Conservation (phyloP, 2,888 invertebrate genomes). For the Tupiocoris notatus region DNA sequence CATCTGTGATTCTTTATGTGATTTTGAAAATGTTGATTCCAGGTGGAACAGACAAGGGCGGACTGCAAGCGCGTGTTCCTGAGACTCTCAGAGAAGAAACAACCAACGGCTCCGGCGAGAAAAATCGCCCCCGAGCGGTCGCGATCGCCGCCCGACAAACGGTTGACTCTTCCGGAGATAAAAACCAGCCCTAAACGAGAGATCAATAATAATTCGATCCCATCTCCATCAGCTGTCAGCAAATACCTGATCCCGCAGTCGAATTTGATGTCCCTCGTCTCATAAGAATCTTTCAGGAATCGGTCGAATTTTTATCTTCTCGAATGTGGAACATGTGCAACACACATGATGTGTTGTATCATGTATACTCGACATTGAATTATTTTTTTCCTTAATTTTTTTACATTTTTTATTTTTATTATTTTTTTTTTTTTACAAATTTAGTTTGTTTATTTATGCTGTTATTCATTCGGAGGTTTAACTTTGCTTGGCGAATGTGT, state of each 20-base stretch:
- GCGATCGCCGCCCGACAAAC: neutral
- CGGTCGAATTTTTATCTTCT: no score
- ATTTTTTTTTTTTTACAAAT: no score
- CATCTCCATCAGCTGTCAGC: neutral
- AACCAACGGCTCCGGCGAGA: neutral
- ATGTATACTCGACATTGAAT: no score
- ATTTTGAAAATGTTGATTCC: neutral
- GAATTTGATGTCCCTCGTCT: neutral
- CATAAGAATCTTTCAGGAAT: no score
- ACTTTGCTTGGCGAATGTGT: no score
- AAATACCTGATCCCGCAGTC: neutral
- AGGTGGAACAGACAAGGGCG: conserved; percentile 42
- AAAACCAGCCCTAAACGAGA: conserved; percentile 23
- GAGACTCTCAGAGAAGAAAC: conserved; percentile 26
- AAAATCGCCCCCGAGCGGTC: neutral
- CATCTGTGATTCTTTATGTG: no score
- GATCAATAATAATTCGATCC: conserved; percentile 24
- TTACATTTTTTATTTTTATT: no score
- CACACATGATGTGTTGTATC: no score
- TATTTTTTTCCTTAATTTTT: no score
- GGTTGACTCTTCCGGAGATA: conserved; percentile 32
- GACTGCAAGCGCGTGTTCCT: conserved; percentile 40
- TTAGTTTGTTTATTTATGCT: no score
- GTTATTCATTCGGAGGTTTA: no score
- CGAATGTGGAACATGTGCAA: no score